Evolutionary conservation across 2,113 vertebrate genomes (phyloP).

Genomic region (Oophaga pumilio): DNA sequence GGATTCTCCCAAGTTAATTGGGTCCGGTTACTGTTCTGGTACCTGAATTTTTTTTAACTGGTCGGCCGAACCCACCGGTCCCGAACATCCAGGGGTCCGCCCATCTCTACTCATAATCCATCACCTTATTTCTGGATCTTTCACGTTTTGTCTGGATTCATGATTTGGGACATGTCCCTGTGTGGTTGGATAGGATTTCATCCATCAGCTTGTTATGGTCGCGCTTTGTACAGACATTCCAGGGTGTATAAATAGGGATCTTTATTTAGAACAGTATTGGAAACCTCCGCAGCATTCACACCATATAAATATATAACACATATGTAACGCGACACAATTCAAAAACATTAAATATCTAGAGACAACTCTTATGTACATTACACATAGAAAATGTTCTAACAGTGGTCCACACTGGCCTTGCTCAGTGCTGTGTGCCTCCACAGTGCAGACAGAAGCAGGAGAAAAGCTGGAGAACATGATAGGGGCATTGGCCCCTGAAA

Average conservation of each 20-base stretch:
- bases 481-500: no score
- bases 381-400: constrained; percentile 71
- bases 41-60: no score
- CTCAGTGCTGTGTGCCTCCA: constrained; percentile 54
- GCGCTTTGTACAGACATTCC: constrained; percentile 6
- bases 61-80: no score
- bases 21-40: no score
- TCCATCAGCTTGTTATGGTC: not conserved
- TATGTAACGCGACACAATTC: constrained; percentile 86
- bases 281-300: constrained; percentile 78
- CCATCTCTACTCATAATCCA: no score
- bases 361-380: constrained; percentile 90
- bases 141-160: no score
- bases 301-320: constrained; percentile 95
- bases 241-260: constrained; percentile 85
- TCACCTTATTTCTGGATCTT: no score
- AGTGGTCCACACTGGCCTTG: constrained; percentile 77
- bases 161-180: no score
- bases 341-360: constrained; percentile 87
- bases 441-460: not conserved
- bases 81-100: no score
- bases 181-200: no score
- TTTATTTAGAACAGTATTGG: constrained; percentile 81
- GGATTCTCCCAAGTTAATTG: no score
- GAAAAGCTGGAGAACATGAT: no score